phyloP scores from a whole-genome alignment of 2,797 vertebrate species.

The Hyperoplus immaculatus region DNA sequence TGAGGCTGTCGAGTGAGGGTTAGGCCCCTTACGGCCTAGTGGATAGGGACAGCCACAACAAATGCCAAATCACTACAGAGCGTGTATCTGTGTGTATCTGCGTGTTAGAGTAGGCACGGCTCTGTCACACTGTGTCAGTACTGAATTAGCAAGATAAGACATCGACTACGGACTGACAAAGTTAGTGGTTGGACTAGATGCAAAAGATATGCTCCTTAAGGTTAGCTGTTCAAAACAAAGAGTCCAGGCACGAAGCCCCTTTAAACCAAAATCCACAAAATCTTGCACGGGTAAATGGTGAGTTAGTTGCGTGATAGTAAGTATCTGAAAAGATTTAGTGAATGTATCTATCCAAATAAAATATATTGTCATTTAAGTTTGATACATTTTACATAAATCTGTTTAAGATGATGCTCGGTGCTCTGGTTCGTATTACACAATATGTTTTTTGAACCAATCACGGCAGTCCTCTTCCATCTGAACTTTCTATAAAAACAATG shows the following conservation, averaged over 20 bases:
- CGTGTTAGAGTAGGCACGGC: conserved; percentile 36
- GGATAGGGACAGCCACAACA: conserved; percentile 60
- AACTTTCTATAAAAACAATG: no score
- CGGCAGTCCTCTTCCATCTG: no score
- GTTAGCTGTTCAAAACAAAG: neutral
- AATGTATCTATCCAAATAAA: no score
- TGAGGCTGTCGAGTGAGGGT: conserved; percentile 65
- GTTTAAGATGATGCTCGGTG: no score
- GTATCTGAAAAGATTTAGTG: no score
- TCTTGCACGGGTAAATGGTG: no score
- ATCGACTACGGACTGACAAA: conserved; percentile 37
- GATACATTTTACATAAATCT: no score
- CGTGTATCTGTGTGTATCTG: conserved; percentile 18
- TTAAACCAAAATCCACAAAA: no score
- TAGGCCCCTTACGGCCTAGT: conserved; percentile 59
- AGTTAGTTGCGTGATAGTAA: no score
- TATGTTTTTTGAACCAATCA: no score
- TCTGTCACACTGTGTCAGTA: conserved; percentile 55
- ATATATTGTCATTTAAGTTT: no score
- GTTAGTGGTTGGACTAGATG: conserved; percentile 14
- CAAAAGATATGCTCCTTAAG: conserved; percentile 21
- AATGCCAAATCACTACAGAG: conserved; percentile 64
- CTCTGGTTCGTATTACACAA: no score
- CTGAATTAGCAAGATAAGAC: conserved; percentile 44
- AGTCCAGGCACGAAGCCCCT: neutral